These are phyloP conservation scores for Pammene fasciana DNA, from an alignment of 2,888 invertebrate genomes.

Conservation along the genomic window DNA sequence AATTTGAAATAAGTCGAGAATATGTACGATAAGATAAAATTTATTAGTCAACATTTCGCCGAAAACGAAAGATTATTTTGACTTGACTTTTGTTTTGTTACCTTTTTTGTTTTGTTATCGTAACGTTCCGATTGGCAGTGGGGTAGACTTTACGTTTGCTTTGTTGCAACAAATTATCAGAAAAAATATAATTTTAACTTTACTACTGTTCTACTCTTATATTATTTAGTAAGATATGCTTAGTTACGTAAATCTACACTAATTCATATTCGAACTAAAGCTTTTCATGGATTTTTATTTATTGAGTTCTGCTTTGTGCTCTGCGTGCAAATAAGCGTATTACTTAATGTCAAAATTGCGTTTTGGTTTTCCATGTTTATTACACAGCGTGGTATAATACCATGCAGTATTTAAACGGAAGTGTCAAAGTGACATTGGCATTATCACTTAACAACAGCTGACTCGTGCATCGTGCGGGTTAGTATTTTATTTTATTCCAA, in stretches of 20 bases:
- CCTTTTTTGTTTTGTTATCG: background rate
- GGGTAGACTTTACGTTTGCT: background rate
- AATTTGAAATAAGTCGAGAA: too few species aligned
- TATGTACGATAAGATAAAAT: background rate
- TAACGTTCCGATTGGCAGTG: conserved; percentile 4
- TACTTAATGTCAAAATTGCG: background rate
- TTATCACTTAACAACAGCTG: conserved; percentile 19
- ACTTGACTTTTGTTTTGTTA: background rate
- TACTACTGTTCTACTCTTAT: too few species aligned
- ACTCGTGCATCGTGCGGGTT: background rate
- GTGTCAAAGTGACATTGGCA: conserved; percentile 27
- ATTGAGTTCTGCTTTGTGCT: background rate
- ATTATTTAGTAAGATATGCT: too few species aligned
- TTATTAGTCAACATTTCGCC: conserved; percentile 21
- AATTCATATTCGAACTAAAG: too few species aligned
- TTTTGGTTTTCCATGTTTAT: background rate
- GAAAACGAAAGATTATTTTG: background rate
- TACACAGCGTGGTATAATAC: too few species aligned
- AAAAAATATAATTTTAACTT: too few species aligned
- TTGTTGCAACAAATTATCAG: too few species aligned
- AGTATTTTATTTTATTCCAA: background rate
- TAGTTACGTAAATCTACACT: too few species aligned
- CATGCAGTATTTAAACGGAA: conserved; percentile 20
- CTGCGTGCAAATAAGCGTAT: background rate
- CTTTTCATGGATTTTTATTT: background rate